Conservation (phyloP, 2,113 vertebrate genomes). For the Meles meles region DNA sequence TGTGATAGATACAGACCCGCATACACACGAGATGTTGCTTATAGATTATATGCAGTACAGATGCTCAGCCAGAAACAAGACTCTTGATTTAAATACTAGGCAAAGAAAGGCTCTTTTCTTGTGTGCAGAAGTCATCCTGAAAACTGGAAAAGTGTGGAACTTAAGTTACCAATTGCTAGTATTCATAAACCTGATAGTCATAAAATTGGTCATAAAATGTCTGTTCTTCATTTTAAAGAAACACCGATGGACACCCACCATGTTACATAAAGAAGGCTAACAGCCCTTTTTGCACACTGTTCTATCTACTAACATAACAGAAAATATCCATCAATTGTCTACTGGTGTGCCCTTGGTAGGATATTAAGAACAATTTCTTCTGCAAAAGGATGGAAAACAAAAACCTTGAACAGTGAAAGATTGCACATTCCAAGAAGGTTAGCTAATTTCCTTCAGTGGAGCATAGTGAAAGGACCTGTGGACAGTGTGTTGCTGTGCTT, state of each 20-base stretch:
- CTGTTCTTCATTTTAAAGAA: background rate
- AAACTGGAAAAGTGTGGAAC: background rate
- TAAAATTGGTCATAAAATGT: background rate
- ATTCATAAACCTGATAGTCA: background rate
- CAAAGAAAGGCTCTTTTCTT: background rate
- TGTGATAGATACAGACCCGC: background rate
- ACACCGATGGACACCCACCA: background rate
- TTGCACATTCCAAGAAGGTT: conserved; percentile 36
- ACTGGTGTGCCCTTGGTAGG: background rate
- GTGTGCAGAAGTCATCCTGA: background rate
- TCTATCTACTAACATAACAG: background rate
- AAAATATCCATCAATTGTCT: background rate
- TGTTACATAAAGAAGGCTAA: background rate
- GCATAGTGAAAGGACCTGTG: background rate
- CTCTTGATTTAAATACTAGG: background rate
- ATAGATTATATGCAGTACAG: background rate
- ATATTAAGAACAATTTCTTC: conserved; percentile 8
- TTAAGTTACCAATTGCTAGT: background rate
- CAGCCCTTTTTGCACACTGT: background rate
- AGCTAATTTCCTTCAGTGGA: conserved; percentile 5
- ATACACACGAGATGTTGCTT: background rate
- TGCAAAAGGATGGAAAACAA: conserved; percentile 27
- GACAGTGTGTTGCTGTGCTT: background rate
- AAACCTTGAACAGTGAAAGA: conserved; percentile 15
- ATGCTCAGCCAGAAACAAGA: background rate